Conservation (phyloP, 2,113 vertebrate species). For the Hiodon tergisus region DNA sequence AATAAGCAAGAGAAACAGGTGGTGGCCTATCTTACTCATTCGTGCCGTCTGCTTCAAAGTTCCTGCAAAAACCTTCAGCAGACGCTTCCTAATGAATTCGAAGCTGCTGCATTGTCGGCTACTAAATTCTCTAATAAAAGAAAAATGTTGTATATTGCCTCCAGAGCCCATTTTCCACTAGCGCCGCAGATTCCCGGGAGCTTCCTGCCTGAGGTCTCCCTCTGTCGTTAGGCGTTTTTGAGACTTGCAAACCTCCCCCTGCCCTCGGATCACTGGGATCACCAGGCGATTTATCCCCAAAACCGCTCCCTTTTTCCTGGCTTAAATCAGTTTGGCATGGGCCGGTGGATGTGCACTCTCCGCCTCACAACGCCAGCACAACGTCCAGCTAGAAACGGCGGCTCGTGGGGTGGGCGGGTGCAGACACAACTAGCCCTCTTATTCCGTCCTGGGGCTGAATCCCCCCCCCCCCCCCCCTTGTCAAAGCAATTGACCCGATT, state of each 20-base stretch:
- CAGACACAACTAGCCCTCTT: too few species aligned
- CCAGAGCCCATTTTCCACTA: slow-evolving; percentile 56
- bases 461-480: not conserved
- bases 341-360: too few species aligned
- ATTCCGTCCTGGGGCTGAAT: too few species aligned
- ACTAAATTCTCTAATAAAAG: slow-evolving; percentile 55
- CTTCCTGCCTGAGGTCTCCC: slow-evolving; percentile 50
- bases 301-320: not conserved
- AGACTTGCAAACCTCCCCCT: not conserved
- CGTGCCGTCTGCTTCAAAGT: slow-evolving; percentile 21
- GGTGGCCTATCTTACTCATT: slow-evolving; percentile 50
- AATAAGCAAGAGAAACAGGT: slow-evolving; percentile 51
- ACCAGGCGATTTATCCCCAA: not conserved
- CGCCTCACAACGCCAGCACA: too few species aligned
- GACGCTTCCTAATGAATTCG: slow-evolving; percentile 21
- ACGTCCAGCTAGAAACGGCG: too few species aligned
- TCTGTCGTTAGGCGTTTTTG: not conserved
- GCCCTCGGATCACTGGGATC: not conserved
- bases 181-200: slow-evolving; percentile 53
- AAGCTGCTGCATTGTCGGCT: slow-evolving; percentile 34
- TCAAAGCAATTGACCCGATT: not conserved
- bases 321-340: too few species aligned
- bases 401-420: too few species aligned
- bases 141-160: slow-evolving; percentile 54
- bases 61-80: slow-evolving; percentile 16